phyloP scores from a whole-genome alignment of 2,797 vertebrate genomes.

The Protonibea diacanthus region DNA sequence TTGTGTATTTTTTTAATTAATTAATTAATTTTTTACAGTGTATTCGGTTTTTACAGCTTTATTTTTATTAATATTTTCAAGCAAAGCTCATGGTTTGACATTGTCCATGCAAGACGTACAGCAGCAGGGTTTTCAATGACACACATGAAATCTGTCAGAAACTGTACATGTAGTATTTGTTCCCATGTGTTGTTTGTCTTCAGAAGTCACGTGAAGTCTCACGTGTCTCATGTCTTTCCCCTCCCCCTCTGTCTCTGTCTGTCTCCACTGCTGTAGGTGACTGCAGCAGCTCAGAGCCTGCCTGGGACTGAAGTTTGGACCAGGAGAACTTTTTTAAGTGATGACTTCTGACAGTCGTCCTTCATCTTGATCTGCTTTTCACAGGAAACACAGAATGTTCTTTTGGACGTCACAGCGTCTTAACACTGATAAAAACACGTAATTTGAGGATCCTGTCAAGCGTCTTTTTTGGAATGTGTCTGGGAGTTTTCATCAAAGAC shows the following conservation, averaged over 20 bases:
- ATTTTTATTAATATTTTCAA: neutral
- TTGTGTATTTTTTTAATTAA: too few species aligned
- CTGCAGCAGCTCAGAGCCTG: conserved; percentile 1
- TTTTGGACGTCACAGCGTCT: neutral
- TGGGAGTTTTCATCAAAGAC: conserved; percentile 5
- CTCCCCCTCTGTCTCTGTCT: neutral
- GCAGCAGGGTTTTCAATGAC: neutral
- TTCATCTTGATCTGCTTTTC: neutral
- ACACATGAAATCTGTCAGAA: neutral
- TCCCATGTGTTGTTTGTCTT: neutral
- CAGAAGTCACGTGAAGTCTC: neutral
- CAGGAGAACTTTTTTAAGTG: conserved; percentile 5
- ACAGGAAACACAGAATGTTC: neutral
- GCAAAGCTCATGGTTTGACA: neutral
- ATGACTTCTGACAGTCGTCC: neutral
- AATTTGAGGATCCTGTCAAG: neutral
- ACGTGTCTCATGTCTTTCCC: neutral
- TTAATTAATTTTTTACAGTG: neutral
- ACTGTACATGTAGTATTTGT: too few species aligned
- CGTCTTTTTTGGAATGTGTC: neutral
- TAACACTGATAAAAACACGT: neutral
- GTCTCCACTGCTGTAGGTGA: conserved; percentile 23
- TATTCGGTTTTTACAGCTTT: neutral
- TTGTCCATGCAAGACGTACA: neutral
- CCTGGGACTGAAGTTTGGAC: conserved; percentile 4